phyloP scores from a whole-genome alignment of 2,113 vertebrate genomes.

The Suncus etruscus region DNA sequence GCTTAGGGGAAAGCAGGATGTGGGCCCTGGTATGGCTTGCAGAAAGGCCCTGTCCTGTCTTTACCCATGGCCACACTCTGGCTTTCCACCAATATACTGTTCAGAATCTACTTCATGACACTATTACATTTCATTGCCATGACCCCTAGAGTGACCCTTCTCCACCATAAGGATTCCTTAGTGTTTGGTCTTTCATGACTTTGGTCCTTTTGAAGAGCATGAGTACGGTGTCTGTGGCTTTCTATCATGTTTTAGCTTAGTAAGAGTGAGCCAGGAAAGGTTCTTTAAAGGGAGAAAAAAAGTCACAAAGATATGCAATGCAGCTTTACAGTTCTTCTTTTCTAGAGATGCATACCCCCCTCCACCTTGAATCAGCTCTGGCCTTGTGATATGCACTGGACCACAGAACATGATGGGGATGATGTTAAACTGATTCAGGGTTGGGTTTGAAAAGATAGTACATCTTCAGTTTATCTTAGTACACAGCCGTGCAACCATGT shows the following conservation, averaged over 20 bases:
- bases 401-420: not conserved
- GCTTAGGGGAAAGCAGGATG: too few species aligned
- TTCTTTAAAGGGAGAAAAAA: not conserved
- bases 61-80: too few species aligned
- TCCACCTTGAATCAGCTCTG: not conserved
- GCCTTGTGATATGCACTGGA: not conserved
- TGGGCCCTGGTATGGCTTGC: too few species aligned
- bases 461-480: not conserved
- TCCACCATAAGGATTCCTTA: not conserved
- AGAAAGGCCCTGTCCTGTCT: too few species aligned
- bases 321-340: not conserved
- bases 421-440: not conserved
- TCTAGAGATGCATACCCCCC: not conserved
- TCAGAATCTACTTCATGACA: not conserved
- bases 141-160: not conserved
- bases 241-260: not conserved
- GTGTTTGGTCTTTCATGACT: not conserved
- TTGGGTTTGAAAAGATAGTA: not conserved
- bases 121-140: not conserved
- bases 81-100: not conserved
- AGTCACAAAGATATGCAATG: not conserved
- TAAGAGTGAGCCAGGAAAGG: not conserved
- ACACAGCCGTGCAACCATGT: not conserved
- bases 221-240: not conserved
- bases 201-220: not conserved